phyloP scores from a whole-genome alignment of 2,113 vertebrate species.

The Neolamprologus tretocephalus region DNA sequence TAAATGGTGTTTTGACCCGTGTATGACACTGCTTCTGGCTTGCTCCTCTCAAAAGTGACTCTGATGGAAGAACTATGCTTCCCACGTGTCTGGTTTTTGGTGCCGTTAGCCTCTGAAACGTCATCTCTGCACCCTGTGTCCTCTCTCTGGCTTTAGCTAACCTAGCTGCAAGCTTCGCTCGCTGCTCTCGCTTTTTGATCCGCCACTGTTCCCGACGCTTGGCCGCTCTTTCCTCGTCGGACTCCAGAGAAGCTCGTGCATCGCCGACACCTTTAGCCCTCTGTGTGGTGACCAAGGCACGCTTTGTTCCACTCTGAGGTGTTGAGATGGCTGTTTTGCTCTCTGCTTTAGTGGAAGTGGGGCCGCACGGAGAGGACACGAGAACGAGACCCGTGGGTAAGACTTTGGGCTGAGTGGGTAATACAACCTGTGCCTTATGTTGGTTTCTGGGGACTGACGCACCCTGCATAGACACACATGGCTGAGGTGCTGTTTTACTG shows the following conservation, averaged over 20 bases:
- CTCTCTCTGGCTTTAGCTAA: slow-evolving; percentile 41
- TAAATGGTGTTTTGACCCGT: neutral
- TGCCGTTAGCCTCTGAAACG: neutral
- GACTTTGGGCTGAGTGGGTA: slow-evolving; percentile 12
- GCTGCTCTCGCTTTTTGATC: slow-evolving; percentile 73
- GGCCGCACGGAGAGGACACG: neutral
- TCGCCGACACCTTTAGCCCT: neutral
- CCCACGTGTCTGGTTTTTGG: slow-evolving; percentile 4
- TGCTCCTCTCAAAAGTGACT: neutral
- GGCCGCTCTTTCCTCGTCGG: slow-evolving; percentile 66
- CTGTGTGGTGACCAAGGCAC: slow-evolving; percentile 29
- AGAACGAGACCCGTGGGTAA: neutral
- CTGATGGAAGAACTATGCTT: neutral
- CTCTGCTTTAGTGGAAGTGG: neutral
- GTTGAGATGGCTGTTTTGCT: neutral
- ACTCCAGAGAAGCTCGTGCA: neutral
- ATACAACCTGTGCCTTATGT: neutral
- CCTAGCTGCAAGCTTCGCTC: slow-evolving; percentile 61
- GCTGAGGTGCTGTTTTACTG: slow-evolving; percentile 17
- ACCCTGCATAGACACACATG: slow-evolving; percentile 29
- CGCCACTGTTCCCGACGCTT: slow-evolving; percentile 71
- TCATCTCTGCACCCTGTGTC: neutral
- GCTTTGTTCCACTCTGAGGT: slow-evolving; percentile 23
- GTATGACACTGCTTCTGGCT: neutral
- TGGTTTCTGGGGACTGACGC: slow-evolving; percentile 2